Percentiles rank a stretch among this genome's conserved stretches.
phyloP scores from a whole-genome alignment of 2,113 vertebrate species.

The Pontoporia blainvillei region DNA sequence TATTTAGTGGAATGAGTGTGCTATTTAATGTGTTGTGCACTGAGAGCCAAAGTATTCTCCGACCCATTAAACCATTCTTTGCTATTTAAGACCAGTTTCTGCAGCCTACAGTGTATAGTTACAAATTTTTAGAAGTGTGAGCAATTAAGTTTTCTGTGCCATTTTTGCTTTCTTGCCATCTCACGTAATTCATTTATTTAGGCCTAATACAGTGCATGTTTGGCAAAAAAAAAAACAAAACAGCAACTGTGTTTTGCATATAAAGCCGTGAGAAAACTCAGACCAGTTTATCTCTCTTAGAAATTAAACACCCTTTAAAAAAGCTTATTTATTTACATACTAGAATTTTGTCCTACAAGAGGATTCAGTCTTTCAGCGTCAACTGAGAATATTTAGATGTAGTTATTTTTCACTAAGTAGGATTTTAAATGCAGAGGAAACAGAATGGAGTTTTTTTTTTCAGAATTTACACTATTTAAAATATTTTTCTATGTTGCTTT shows the following conservation, averaged over 20 bases:
- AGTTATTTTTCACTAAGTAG: background rate
- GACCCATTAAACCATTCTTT: slow-evolving; percentile 19
- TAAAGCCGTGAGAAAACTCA: slow-evolving; percentile 34
- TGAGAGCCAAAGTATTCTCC: background rate
- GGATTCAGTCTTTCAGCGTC: slow-evolving; percentile 9
- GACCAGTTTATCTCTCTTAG: background rate
- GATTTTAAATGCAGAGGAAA: background rate
- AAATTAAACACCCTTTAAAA: background rate
- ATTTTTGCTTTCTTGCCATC: background rate
- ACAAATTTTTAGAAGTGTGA: slow-evolving; percentile 12
- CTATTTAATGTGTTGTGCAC: background rate
- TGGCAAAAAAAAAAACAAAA: background rate
- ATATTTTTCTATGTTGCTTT: background rate
- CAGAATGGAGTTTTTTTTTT: slow-evolving; percentile 25
- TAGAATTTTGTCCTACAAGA: background rate
- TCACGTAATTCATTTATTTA: background rate
- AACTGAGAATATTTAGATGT: slow-evolving; percentile 18
- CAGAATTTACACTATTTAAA: slow-evolving; percentile 21
- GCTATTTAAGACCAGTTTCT: background rate
- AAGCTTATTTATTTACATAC: background rate
- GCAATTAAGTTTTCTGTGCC: background rate
- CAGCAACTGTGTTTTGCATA: background rate
- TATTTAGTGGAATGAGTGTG: background rate
- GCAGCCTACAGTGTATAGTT: background rate
- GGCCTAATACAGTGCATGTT: background rate